Evolutionary conservation across 2,113 vertebrate genomes (phyloP).

Genomic region (Trogon surrucura): DNA sequence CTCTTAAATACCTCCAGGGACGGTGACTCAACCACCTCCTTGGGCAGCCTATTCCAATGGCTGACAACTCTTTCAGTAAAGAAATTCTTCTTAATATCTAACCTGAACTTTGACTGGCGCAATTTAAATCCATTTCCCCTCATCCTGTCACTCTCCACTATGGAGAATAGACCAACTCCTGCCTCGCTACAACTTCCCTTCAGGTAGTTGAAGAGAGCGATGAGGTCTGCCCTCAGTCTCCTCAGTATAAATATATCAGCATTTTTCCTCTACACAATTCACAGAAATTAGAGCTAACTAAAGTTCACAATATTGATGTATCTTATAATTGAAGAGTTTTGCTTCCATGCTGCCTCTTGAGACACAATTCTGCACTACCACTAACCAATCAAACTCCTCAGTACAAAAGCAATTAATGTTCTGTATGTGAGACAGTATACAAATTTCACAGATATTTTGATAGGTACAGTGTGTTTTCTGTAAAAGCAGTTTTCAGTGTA

Average conservation of each 20-base stretch:
- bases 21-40: too few species aligned
- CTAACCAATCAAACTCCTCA: background rate
- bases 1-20: too few species aligned
- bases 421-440: background rate
- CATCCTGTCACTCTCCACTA: too few species aligned
- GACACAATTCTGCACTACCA: background rate
- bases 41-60: too few species aligned
- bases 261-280: background rate
- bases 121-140: too few species aligned
- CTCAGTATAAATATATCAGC: background rate
- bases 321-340: background rate
- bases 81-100: too few species aligned
- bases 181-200: too few species aligned
- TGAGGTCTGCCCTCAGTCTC: background rate
- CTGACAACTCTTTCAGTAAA: too few species aligned
- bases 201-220: too few species aligned
- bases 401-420: background rate
- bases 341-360: background rate
- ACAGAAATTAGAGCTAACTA: background rate
- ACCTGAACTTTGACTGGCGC: too few species aligned
- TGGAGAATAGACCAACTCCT: too few species aligned
- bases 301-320: background rate
- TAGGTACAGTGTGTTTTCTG: background rate
- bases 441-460: background rate
- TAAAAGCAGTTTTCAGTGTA: background rate